phyloP scores from a whole-genome alignment of 2,113 vertebrate species.

The Hoplias malabaricus region DNA sequence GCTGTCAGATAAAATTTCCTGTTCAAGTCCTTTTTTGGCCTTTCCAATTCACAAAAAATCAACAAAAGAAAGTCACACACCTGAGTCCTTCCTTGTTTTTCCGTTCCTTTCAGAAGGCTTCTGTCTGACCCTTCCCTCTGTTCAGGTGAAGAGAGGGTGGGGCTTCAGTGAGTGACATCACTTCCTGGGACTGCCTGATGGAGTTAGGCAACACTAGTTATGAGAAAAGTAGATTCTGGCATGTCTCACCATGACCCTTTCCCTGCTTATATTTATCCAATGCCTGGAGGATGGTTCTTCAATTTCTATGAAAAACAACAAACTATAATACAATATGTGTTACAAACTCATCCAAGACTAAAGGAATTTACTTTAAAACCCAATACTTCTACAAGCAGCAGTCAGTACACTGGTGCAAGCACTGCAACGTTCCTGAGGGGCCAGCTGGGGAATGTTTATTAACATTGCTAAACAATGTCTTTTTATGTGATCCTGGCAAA shows the following conservation, averaged over 20 bases:
- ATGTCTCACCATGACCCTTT: neutral
- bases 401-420: constrained; percentile 10
- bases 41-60: constrained; percentile 49
- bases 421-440: neutral
- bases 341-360: constrained; percentile 26
- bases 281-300: neutral
- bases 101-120: constrained; percentile 49
- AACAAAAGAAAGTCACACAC: constrained; percentile 52
- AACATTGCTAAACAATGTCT: constrained; percentile 44
- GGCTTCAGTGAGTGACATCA: constrained; percentile 66
- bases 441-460: neutral
- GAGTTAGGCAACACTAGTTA: constrained; percentile 14
- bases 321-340: constrained; percentile 2
- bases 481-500: constrained; percentile 53
- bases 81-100: constrained; percentile 71
- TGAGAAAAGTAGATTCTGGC: neutral
- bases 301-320: constrained; percentile 20
- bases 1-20: constrained; percentile 46
- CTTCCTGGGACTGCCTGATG: constrained; percentile 65
- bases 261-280: neutral
- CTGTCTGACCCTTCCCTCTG: constrained; percentile 63
- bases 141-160: constrained; percentile 78
- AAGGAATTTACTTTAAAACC: constrained; percentile 51
- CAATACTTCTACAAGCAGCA: constrained; percentile 47
- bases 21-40: constrained; percentile 39